Conservation (phyloP, 2,888 invertebrate genomes). For the Nomada lathburiana region DNA sequence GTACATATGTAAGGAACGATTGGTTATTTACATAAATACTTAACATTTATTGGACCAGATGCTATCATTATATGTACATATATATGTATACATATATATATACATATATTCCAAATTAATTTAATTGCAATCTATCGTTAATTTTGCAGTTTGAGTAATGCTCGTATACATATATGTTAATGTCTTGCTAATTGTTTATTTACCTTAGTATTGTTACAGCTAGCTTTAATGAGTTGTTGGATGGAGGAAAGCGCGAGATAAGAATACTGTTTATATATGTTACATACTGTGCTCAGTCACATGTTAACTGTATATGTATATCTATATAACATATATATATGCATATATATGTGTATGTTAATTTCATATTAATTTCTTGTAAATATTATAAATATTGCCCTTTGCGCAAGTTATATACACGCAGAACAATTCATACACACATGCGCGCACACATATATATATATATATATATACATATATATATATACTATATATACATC, state of each 20-base stretch:
- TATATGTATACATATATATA: slow-evolving; percentile 60
- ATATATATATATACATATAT: background rate
- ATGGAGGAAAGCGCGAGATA: slow-evolving; percentile 37
- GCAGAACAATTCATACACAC: slow-evolving; percentile 24
- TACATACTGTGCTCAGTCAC: slow-evolving; percentile 55
- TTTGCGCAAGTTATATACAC: slow-evolving; percentile 53
- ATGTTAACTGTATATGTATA: slow-evolving; percentile 55
- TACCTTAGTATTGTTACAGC: slow-evolving; percentile 75
- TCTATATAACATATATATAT: slow-evolving; percentile 34
- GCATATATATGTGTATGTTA: slow-evolving; percentile 51
- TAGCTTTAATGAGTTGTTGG: slow-evolving; percentile 76
- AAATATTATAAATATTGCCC: slow-evolving; percentile 76
- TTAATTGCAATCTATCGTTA: slow-evolving; percentile 64
- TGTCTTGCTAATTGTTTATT: slow-evolving; percentile 75
- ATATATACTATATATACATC: background rate
- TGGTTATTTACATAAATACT: slow-evolving; percentile 73
- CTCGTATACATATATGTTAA: slow-evolving; percentile 76
- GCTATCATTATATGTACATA: slow-evolving; percentile 68
- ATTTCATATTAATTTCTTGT: slow-evolving; percentile 72
- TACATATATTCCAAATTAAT: slow-evolving; percentile 62
- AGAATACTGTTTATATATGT: slow-evolving; percentile 65
- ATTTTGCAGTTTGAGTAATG: slow-evolving; percentile 73
- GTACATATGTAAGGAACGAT: slow-evolving; percentile 64
- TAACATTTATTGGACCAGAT: slow-evolving; percentile 78
- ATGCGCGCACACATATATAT: background rate